phyloP scores from a whole-genome alignment of 2,888 invertebrate species.

The Torymus auratus region DNA sequence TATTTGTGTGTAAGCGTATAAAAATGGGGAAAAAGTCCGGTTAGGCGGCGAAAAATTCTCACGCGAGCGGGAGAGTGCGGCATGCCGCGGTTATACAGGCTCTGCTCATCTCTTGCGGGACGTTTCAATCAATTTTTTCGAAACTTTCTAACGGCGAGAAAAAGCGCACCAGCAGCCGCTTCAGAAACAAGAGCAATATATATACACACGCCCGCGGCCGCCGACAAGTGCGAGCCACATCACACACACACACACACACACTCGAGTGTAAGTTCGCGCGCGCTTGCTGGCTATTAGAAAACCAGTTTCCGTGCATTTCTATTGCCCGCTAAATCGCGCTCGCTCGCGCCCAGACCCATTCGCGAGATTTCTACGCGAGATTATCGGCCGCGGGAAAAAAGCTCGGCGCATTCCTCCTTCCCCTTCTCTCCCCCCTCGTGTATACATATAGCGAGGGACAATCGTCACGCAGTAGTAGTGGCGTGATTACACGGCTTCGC shows the following conservation, averaged over 20 bases:
- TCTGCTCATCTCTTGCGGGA: neutral
- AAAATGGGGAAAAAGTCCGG: no score
- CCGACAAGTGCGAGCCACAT: no score
- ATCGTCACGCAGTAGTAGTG: neutral
- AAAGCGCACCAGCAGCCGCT: neutral
- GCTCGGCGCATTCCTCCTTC: slow-evolving; percentile 4
- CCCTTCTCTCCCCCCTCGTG: neutral
- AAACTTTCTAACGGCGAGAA: slow-evolving; percentile 17
- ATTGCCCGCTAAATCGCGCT: slow-evolving; percentile 31
- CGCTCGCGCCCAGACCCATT: neutral
- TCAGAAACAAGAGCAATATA: slow-evolving; percentile 15
- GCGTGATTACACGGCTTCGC: neutral
- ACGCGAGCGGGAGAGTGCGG: no score
- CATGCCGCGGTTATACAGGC: no score
- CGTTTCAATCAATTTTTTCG: slow-evolving; percentile 11
- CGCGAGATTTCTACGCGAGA: slow-evolving; percentile 32
- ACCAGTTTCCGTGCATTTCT: slow-evolving; percentile 43
- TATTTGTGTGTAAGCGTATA: no score
- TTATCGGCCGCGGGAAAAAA: slow-evolving; percentile 30
- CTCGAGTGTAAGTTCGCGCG: neutral
- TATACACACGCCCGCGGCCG: neutral
- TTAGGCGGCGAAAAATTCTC: no score
- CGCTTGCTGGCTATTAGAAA: slow-evolving; percentile 33
- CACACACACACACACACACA: no score
- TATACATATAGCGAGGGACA: neutral